These are phyloP conservation scores for Habropoda laboriosa DNA, from an alignment of 1,140 invertebrate species.

Conservation along the genomic window DNA sequence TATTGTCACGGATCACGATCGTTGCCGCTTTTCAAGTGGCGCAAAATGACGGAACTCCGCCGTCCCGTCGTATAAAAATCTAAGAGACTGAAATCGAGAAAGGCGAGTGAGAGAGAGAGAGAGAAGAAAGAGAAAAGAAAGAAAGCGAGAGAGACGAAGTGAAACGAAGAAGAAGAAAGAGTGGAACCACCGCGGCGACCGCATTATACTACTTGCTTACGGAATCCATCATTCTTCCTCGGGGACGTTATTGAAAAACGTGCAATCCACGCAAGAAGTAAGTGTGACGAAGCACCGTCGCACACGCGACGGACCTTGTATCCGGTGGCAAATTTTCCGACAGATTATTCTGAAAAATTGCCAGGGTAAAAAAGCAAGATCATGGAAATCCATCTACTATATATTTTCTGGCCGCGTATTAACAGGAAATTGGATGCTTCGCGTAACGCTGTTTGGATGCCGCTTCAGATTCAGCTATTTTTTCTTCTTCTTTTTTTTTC, in stretches of 20 bases:
- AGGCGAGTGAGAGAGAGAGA: too few species aligned
- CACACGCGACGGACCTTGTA: neutral
- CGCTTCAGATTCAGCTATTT: neutral
- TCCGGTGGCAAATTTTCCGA: conserved; percentile 29
- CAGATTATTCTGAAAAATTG: conserved; percentile 30
- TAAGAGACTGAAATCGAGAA: too few species aligned
- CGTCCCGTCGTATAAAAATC: neutral
- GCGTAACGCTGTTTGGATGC: neutral
- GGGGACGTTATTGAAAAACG: conserved; percentile 30
- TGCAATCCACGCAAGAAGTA: conserved; percentile 8
- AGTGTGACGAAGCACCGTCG: conserved; percentile 27
- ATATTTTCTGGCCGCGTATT: conserved; percentile 22
- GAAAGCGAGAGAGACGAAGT: neutral
- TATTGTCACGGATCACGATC: neutral
- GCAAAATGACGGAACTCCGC: neutral
- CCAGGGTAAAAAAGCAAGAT: conserved; percentile 6
- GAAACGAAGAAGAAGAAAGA: neutral
- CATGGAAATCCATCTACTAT: conserved; percentile 21
- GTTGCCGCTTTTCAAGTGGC: neutral
- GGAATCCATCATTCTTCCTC: conserved; percentile 26
- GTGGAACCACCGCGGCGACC: neutral
- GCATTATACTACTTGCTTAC: conserved; percentile 5
- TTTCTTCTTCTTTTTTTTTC: too few species aligned
- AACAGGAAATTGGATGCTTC: conserved; percentile 33
- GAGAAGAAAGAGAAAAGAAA: neutral